Percentiles rank a stretch among this genome's conserved stretches.
Conservation (phyloP, 2,888 invertebrate genomes). For the Herminia tarsipennalis region DNA sequence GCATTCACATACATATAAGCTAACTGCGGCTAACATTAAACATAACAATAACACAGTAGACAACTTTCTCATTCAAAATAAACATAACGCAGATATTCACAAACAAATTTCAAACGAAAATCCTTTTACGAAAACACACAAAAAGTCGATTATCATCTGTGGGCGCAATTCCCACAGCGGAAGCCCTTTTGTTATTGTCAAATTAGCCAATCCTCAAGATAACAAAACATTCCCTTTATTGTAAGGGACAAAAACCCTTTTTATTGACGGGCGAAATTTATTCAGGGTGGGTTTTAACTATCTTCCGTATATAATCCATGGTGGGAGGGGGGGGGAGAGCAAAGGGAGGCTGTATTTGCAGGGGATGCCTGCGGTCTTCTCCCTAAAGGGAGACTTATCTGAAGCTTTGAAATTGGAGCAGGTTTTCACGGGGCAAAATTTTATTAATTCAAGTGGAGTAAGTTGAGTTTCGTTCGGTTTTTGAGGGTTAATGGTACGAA, state of each 20-base stretch:
- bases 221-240: conserved; percentile 82
- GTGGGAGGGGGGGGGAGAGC: too few relatives aligned
- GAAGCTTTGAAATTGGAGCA: conserved; percentile 53
- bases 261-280: conserved; percentile 82
- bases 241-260: conserved; percentile 77
- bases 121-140: conserved; percentile 55
- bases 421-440: conserved; percentile 34
- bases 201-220: conserved; percentile 86
- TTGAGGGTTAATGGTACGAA: neutral
- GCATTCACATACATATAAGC: too few relatives aligned
- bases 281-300: conserved; percentile 81
- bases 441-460: conserved; percentile 35
- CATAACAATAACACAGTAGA: neutral
- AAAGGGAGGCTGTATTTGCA: conserved; percentile 33
- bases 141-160: conserved; percentile 79
- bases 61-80: conserved; percentile 12
- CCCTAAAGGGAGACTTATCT: conserved; percentile 54
- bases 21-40: too few relatives aligned
- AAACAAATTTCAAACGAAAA: conserved; percentile 59
- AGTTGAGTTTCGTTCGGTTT: neutral
- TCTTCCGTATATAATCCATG: conserved; percentile 76
- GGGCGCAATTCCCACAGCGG: conserved; percentile 73
- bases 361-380: conserved; percentile 39
- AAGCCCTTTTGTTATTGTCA: conserved; percentile 84
- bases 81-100: conserved; percentile 48